Base-by-base conservation (phyloP, 1,140 invertebrate species). In the Anoplophora glabripennis region DNA sequence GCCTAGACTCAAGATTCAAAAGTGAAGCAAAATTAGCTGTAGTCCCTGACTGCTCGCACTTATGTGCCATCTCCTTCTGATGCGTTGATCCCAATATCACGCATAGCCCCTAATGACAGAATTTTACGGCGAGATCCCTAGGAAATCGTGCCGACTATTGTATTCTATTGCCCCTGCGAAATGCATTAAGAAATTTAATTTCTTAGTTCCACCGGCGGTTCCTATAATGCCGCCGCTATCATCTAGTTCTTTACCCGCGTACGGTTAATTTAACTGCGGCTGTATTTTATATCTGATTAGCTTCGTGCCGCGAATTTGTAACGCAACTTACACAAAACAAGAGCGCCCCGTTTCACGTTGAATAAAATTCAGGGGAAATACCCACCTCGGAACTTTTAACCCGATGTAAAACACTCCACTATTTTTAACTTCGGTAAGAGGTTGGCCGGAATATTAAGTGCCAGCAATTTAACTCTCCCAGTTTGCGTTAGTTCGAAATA, bases 101-200 rank as follows among this genome's bases (percentile, higher is more conserved):
- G 21, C 21, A 28, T 5, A 28, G 21, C 21, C 21, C 3, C 21
- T 28, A 28, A 28, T 28, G 21, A 28, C 3, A 5, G 21, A 28
- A 5, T 28, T 28, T 28, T 28, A 28, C 21, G 2, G 21, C 21
- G 21, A 5, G 21, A 28, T 28, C 21, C 21, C 21, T 28, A 52
- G 49, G 40, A 59, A 53, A 59, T 52, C 48, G 48, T 45, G 48
- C 48, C 45, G 52, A 47, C 53, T 61, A 61, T 61, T 61, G 59
- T 61, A 47, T 56, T 55, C 46, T 44, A 49, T 38, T 34, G 46
- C 47, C 12, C 38, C 18, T 33, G 18, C 40, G 36, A 53, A 59
- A 53, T 59, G 34, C 48, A 59, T 59, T 59, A 59, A 59, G 57
- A 59, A 51, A 59, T 59, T 53, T 59, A 53, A 59, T 59, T 59